These are phyloP conservation scores for Urocitellus parryii DNA, from an alignment of 2,113 vertebrate species.

Conservation along the genomic window DNA sequence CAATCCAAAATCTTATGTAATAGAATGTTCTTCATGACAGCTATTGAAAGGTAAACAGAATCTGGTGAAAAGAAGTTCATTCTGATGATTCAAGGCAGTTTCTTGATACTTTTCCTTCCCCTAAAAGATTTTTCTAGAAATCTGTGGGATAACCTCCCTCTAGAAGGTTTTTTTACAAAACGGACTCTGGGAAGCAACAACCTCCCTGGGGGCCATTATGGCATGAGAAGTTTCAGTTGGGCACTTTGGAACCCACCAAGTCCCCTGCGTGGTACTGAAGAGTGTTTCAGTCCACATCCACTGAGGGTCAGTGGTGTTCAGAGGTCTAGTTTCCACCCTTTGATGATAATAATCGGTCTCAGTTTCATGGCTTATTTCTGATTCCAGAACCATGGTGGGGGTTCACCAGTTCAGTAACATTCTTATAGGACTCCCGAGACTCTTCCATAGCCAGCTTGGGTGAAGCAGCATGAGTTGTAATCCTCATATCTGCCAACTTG, in stretches of 20 bases:
- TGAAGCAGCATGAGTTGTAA: slow-evolving; percentile 97
- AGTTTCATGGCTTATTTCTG: slow-evolving; percentile 99
- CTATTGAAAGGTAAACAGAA: not conserved
- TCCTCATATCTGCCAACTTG: slow-evolving; percentile 97
- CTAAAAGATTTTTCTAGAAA: not conserved
- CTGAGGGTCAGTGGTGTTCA: fast-evolving
- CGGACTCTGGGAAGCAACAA: not conserved
- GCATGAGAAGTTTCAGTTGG: not conserved
- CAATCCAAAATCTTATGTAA: slow-evolving; percentile 47
- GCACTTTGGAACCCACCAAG: not conserved
- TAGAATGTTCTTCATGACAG: not conserved
- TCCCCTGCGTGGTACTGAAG: not conserved
- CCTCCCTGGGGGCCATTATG: not conserved
- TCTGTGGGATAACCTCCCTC: not conserved
- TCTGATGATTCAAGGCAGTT: not conserved
- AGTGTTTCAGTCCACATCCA: not conserved
- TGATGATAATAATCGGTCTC: slow-evolving; percentile 97
- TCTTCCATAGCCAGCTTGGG: slow-evolving; percentile 99
- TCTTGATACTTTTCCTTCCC: not conserved
- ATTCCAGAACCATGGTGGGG: slow-evolving; percentile 98
- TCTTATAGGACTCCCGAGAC: slow-evolving; percentile 98
- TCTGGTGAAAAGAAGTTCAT: not conserved
- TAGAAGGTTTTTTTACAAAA: not conserved
- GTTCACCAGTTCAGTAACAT: slow-evolving; percentile 97
- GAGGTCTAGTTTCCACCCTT: slow-evolving; percentile 89